These are phyloP conservation scores for Salminus brasiliensis DNA, from an alignment of 2,113 vertebrate species.

Conservation along the genomic window DNA sequence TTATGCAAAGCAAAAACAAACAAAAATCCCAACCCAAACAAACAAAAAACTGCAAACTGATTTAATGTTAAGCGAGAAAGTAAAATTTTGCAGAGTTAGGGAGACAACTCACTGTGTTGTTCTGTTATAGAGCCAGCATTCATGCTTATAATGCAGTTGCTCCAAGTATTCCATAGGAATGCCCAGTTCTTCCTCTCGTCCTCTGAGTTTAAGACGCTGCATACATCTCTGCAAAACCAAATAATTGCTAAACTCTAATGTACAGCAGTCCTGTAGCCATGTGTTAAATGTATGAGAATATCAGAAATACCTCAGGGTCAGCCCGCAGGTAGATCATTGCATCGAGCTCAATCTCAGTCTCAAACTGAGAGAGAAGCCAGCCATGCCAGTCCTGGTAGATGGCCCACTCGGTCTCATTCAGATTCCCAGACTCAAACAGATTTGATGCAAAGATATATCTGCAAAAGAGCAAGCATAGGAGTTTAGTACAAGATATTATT, in stretches of 20 bases:
- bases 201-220: constrained; percentile 78
- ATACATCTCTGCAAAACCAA: constrained; percentile 79
- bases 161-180: constrained; percentile 85
- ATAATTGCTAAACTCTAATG: neutral
- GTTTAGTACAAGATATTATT: too few species aligned
- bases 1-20: too few species aligned
- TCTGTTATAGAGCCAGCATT: constrained; percentile 80
- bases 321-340: constrained; percentile 85
- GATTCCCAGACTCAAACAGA: constrained; percentile 78
- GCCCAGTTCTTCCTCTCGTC: constrained; percentile 81
- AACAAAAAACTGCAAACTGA: too few species aligned
- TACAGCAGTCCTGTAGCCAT: neutral
- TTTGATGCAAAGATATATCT: constrained; percentile 86
- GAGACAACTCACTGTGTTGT: constrained; percentile 74
- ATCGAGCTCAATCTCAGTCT: constrained; percentile 76
- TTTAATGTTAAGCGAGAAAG: too few species aligned
- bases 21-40: too few species aligned
- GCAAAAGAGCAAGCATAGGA: constrained; percentile 35
- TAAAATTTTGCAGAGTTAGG: too few species aligned
- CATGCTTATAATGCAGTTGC: constrained; percentile 85
- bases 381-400: constrained; percentile 86
- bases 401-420: constrained; percentile 82
- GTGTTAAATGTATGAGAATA: neutral
- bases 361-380: constrained; percentile 82
- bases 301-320: constrained; percentile 75